phyloP scores from a whole-genome alignment of 2,113 vertebrate species.

The Pachycephala philippinensis region DNA sequence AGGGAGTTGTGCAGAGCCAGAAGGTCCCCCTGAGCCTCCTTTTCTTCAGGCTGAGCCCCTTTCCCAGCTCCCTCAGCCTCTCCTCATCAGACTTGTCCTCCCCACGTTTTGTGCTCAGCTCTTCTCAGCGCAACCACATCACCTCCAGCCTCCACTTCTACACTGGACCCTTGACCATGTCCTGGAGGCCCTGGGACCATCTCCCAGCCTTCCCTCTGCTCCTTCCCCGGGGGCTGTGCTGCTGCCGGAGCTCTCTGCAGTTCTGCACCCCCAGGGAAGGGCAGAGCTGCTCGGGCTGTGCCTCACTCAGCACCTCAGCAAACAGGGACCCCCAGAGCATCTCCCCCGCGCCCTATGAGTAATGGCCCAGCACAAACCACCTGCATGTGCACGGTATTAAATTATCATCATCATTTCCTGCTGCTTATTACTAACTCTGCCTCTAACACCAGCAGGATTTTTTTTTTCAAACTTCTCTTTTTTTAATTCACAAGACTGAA shows the following conservation, averaged over 20 bases:
- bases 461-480: background rate
- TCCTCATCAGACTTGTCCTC: no score
- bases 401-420: slow-evolving; percentile 48
- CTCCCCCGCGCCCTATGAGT: background rate
- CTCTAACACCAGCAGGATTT: background rate
- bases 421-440: slow-evolving; percentile 10
- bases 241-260: background rate
- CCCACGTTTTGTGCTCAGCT: background rate
- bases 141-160: background rate
- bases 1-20: background rate
- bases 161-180: rapidly evolving
- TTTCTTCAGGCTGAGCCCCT: background rate
- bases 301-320: background rate
- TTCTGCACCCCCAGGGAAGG: background rate
- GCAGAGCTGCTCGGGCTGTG: background rate
- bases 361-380: slow-evolving; percentile 21
- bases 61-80: background rate
- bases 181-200: background rate
- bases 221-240: rapidly evolving
- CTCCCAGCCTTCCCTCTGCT: background rate
- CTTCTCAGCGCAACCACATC: background rate
- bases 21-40: background rate
- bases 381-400: background rate
- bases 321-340: background rate
- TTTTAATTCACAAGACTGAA: background rate